These are phyloP conservation scores for Mandrillus leucophaeus DNA, from an alignment of 2,113 vertebrate genomes.

Conservation along the genomic window DNA sequence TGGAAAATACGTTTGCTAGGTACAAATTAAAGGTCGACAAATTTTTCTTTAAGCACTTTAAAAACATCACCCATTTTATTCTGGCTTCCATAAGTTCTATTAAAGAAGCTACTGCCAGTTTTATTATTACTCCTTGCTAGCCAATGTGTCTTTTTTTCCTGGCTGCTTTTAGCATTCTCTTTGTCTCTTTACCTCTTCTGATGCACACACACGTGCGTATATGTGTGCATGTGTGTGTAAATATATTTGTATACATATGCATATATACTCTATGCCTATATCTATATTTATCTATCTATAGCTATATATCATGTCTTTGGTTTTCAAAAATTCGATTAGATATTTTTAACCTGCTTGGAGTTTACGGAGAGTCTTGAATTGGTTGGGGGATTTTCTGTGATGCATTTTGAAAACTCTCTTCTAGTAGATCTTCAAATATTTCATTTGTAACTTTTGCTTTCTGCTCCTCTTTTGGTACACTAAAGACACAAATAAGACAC, in stretches of 20 bases:
- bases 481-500: neutral
- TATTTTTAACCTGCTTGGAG: neutral
- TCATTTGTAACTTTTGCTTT: neutral
- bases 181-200: neutral
- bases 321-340: neutral
- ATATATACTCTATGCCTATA: too few relatives aligned
- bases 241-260: neutral
- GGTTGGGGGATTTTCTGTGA: neutral
- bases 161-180: neutral
- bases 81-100: neutral
- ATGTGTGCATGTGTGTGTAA: neutral
- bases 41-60: neutral
- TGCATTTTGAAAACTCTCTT: neutral
- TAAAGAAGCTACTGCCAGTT: neutral
- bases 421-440: neutral
- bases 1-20: neutral
- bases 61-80: neutral
- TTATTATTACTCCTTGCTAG: neutral
- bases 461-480: neutral
- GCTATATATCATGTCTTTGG: neutral
- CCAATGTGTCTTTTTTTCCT: neutral
- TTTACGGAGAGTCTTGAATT: neutral
- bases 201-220: neutral
- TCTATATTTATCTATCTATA: too few relatives aligned
- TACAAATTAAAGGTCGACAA: neutral